Conservation (phyloP, 1,140 invertebrate genomes). For the Drosophila rufa region DNA sequence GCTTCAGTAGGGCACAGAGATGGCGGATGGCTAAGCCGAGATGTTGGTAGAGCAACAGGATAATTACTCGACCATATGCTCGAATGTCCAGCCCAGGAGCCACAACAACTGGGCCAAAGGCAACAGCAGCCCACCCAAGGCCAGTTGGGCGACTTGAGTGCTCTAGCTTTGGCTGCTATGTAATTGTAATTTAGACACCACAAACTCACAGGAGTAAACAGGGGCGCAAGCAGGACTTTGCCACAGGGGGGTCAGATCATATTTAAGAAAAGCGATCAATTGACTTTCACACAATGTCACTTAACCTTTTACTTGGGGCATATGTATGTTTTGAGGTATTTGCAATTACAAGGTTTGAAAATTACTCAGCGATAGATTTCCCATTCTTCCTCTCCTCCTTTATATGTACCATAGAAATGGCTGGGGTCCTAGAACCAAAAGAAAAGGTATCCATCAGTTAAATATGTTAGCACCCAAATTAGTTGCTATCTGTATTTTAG, state of each 20-base stretch:
- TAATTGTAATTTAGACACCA: conserved; percentile 77
- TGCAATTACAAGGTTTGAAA: too few relatives aligned
- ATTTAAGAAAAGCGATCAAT: background rate
- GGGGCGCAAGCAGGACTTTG: background rate
- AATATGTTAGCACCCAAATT: too few relatives aligned
- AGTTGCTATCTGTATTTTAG: too few relatives aligned
- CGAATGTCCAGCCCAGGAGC: conserved; percentile 61
- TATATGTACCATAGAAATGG: too few relatives aligned
- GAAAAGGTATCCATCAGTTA: too few relatives aligned
- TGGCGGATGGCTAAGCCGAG: conserved; percentile 55
- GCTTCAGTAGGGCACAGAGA: conserved; percentile 39
- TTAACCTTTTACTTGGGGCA: too few relatives aligned
- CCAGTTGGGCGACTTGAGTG: conserved; percentile 59
- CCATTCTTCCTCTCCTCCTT: too few relatives aligned
- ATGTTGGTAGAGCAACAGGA: conserved; percentile 72
- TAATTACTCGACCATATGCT: conserved; percentile 79
- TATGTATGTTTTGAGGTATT: too few relatives aligned
- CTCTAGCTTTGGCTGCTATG: conserved; percentile 40
- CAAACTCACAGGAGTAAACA: conserved; percentile 17
- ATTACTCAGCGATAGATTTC: too few relatives aligned
- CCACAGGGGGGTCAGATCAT: background rate
- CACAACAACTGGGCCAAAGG: conserved; percentile 24
- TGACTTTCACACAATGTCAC: background rate
- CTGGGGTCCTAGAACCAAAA: too few relatives aligned
- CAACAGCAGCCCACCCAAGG: conserved; percentile 34